These are phyloP conservation scores for Pangasianodon hypophthalmus DNA, from an alignment of 2,113 vertebrate species.

Conservation along the genomic window DNA sequence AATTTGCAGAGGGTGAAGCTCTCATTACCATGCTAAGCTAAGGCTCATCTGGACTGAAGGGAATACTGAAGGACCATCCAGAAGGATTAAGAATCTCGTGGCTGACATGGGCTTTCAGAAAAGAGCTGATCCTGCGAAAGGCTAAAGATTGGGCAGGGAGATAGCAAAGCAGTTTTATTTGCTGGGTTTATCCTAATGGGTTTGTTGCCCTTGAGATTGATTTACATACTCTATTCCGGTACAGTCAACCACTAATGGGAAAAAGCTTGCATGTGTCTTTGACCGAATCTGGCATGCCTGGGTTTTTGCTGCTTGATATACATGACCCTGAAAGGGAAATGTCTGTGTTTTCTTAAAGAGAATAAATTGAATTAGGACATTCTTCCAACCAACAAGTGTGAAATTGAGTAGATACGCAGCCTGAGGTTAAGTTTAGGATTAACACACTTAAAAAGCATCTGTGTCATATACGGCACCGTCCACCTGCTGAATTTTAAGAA, in stretches of 20 bases:
- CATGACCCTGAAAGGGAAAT: slow-evolving; percentile 60
- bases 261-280: slow-evolving; percentile 52
- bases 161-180: slow-evolving; percentile 8
- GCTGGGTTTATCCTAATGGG: slow-evolving; percentile 27
- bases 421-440: slow-evolving; percentile 65
- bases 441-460: slow-evolving; percentile 59
- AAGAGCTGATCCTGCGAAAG: slow-evolving; percentile 43
- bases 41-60: slow-evolving; percentile 22
- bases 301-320: slow-evolving; percentile 58
- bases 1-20: slow-evolving; percentile 30
- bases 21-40: slow-evolving; percentile 44
- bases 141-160: neutral
- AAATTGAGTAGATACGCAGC: slow-evolving; percentile 72
- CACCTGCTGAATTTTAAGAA: slow-evolving; percentile 63
- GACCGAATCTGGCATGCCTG: slow-evolving; percentile 60
- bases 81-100: slow-evolving; percentile 32
- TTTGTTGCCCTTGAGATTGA: slow-evolving; percentile 38
- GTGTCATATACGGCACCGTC: slow-evolving; percentile 55
- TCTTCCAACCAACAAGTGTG: slow-evolving; percentile 69
- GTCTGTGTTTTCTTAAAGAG: slow-evolving; percentile 66
- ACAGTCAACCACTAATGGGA: slow-evolving; percentile 34
- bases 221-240: slow-evolving; percentile 44
- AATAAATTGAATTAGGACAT: slow-evolving; percentile 75
- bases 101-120: slow-evolving; percentile 21
- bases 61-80: slow-evolving; percentile 42